These are phyloP conservation scores for Brachypalpus laphriformis DNA, from an alignment of 2,888 invertebrate genomes.

Conservation along the genomic window DNA sequence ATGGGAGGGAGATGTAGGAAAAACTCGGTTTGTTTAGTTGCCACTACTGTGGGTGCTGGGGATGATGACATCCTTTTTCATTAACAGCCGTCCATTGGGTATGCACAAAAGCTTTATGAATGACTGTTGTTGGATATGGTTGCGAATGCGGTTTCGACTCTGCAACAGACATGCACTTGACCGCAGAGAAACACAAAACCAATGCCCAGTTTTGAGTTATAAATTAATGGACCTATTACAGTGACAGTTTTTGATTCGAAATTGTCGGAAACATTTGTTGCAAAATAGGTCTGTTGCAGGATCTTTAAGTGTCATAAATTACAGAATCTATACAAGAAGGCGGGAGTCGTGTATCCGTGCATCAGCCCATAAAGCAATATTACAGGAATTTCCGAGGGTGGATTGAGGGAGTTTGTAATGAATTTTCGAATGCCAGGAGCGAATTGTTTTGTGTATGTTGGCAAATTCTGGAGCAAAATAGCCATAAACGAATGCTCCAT, in stretches of 20 bases:
- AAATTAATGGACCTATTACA: slow-evolving; percentile 59
- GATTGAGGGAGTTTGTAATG: no score
- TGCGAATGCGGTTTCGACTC: slow-evolving; percentile 53
- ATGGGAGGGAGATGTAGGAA: background rate
- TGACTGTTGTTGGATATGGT: slow-evolving; percentile 57
- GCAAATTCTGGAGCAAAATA: no score
- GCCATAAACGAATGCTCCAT: no score
- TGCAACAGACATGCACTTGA: slow-evolving; percentile 64
- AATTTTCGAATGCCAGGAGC: no score
- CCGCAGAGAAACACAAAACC: slow-evolving; percentile 63
- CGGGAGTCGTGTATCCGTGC: background rate
- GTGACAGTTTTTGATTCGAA: slow-evolving; percentile 56
- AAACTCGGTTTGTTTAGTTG: slow-evolving; percentile 20
- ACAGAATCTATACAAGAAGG: background rate
- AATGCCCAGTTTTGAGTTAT: slow-evolving; percentile 64
- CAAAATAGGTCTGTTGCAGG: background rate
- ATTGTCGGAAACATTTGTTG: slow-evolving; percentile 46
- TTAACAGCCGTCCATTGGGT: slow-evolving; percentile 34
- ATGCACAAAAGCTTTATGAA: slow-evolving; percentile 46
- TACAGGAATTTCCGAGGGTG: no score
- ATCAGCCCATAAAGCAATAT: no score
- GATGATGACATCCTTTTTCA: slow-evolving; percentile 48
- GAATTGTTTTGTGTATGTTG: no score
- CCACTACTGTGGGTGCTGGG: background rate
- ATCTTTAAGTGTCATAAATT: slow-evolving; percentile 11